Base-by-base conservation (phyloP, 2,888 invertebrate genomes). In the Clusia tigrina region DNA sequence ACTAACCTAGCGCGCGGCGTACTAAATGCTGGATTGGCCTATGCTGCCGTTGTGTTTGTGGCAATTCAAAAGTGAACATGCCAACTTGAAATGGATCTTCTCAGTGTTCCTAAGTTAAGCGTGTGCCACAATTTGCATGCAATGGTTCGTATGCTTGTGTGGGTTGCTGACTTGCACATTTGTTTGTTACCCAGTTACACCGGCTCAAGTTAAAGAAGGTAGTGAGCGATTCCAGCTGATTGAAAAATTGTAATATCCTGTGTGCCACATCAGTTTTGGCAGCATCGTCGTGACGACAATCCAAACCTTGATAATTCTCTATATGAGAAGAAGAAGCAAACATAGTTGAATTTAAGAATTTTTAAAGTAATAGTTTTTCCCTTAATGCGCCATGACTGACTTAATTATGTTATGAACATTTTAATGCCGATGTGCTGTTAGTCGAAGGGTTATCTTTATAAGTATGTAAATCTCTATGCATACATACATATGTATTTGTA, bases 1-100 rank as follows among this genome's bases (percentile, higher is more conserved):
- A 51, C 20, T 54, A 32, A 58, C 22, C 20, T 32, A 48, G 25
- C 60, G 58, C 42, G n/a, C n/a, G 9, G 42, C 42, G 42, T 12
- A 15, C 42, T n/a, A 42, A 3, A 15, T n/a, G 42, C 26, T 37
- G n/a, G 61, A 54, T 53, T 58, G 57, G 25, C 54, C 24, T 53
- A 20, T 32, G 58, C 58, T 54, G 57, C 18, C 51, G 48, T 32
- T 17, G 58, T 69, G 67, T 65, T 63, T 67, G 67, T 51, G 42
- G 54, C 20, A 37, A 37, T n/a, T 58, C 62, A 58, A 42, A 42
- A 42, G n/a, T 42, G 15, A 42, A 42, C 42, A 42, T 42, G 42
- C 42, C 42, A 32, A 42, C 42, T 42, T 42, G 42, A 15, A 17
- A 10, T 42, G 42, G 42, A 42, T 42, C 42, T 42, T 42, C 42